Conservation (phyloP, 2,797 vertebrate species). For the Rhinophrynus dorsalis region DNA sequence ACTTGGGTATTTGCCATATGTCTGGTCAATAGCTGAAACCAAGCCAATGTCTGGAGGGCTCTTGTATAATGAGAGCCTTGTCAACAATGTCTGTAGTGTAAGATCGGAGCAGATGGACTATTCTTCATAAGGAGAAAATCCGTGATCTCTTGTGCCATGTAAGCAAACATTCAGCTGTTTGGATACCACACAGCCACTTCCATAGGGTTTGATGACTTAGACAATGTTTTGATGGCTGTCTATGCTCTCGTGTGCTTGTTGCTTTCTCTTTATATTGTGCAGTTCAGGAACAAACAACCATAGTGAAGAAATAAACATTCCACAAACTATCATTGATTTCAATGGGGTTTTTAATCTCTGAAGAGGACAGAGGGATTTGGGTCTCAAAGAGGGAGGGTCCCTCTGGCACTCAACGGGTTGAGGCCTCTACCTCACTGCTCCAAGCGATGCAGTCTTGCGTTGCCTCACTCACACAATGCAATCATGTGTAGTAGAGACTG, state of each 20-base stretch:
- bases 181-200: neutral
- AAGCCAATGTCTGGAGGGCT: constrained; percentile 28
- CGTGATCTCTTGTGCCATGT: constrained; percentile 11
- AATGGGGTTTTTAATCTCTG: too few relatives aligned
- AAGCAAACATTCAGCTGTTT: constrained; percentile 1
- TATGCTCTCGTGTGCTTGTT: neutral
- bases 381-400: too few relatives aligned
- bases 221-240: constrained; percentile 11
- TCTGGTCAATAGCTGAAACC: constrained; percentile 16
- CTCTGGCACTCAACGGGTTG: too few relatives aligned
- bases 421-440: too few relatives aligned
- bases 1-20: constrained; percentile 1
- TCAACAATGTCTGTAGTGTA: constrained; percentile 27
- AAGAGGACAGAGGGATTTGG: too few relatives aligned
- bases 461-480: too few relatives aligned
- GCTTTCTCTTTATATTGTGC: too few relatives aligned
- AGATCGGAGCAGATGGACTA: constrained; percentile 15
- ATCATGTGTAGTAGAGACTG: too few relatives aligned
- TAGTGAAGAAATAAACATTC: too few relatives aligned
- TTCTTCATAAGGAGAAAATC: constrained; percentile 5
- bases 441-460: too few relatives aligned
- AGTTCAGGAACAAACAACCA: too few relatives aligned
- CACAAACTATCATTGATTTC: too few relatives aligned
- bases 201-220: constrained; percentile 3
- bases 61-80: neutral